These are phyloP conservation scores for Euplagia quadripunctaria DNA, from an alignment of 2,888 invertebrate species.

Conservation along the genomic window DNA sequence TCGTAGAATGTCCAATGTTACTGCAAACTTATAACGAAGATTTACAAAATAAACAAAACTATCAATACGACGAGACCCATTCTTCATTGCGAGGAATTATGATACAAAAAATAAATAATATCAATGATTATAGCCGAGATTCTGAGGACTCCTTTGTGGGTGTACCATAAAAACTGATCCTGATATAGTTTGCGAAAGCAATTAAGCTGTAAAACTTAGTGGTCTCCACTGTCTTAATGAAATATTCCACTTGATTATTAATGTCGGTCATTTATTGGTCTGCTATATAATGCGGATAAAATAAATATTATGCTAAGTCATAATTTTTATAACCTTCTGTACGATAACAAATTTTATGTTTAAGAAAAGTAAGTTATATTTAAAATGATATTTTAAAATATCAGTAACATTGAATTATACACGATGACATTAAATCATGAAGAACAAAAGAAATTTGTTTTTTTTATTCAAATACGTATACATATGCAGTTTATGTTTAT, in stretches of 20 bases:
- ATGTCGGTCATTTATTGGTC: slow-evolving; percentile 74
- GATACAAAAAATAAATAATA: slow-evolving; percentile 70
- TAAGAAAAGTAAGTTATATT: neutral
- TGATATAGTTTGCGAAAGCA: slow-evolving; percentile 84
- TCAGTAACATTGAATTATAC: neutral
- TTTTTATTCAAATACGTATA: neutral
- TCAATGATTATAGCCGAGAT: slow-evolving; percentile 59
- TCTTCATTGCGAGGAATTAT: slow-evolving; percentile 74
- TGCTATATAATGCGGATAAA: slow-evolving; percentile 69
- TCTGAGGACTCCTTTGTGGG: slow-evolving; percentile 70
- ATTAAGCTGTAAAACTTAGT: slow-evolving; percentile 85
- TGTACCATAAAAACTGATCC: slow-evolving; percentile 79
- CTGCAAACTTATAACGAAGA: slow-evolving; percentile 49
- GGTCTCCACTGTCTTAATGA: slow-evolving; percentile 79
- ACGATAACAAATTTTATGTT: slow-evolving; percentile 27
- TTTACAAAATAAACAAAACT: slow-evolving; percentile 57
- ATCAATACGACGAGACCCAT: slow-evolving; percentile 64
- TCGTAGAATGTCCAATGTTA: slow-evolving; percentile 42
- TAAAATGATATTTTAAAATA: neutral
- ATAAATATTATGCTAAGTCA: slow-evolving; percentile 65
- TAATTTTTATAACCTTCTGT: slow-evolving; percentile 41
- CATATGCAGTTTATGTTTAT: neutral
- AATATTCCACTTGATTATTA: slow-evolving; percentile 82
- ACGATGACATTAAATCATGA: neutral
- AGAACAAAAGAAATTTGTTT: neutral